phyloP scores from a whole-genome alignment of 1,140 invertebrate genomes.

The Rhyacophila brunnea region DNA sequence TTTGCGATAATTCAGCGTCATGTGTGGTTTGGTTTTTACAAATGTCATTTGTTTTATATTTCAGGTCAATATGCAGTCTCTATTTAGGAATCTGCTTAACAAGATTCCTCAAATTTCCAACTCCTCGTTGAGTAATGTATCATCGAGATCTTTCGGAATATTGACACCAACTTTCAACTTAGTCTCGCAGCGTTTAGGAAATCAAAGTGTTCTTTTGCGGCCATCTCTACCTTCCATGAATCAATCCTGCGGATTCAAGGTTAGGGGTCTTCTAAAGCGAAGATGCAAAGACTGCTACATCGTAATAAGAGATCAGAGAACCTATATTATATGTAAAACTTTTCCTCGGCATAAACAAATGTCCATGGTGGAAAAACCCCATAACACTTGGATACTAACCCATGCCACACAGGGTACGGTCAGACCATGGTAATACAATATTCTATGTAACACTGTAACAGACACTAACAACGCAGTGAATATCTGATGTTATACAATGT shows the following conservation, averaged over 20 bases:
- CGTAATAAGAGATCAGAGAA: constrained; percentile 57
- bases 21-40: too few relatives aligned
- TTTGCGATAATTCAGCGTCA: too few relatives aligned
- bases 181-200: neutral
- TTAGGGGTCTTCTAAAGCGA: constrained; percentile 57
- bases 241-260: constrained; percentile 57
- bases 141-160: constrained; percentile 11
- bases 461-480: too few relatives aligned
- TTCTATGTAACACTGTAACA: too few relatives aligned
- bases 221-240: constrained; percentile 5
- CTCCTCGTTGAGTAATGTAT: neutral
- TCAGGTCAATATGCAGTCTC: constrained; percentile 20
- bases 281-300: constrained; percentile 73
- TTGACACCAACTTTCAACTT: neutral
- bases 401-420: constrained; percentile 59
- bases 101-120: constrained; percentile 7
- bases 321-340: constrained; percentile 67
- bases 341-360: constrained; percentile 73
- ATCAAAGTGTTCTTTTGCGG: constrained; percentile 10
- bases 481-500: too few relatives aligned
- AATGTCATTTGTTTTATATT: constrained; percentile 6
- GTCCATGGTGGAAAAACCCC: constrained; percentile 55
- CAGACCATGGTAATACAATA: constrained; percentile 54
- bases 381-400: constrained; percentile 65
- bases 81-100: constrained; percentile 3